Conservation (phyloP, 2,113 vertebrate species). For the Dipodomys ordii region DNA sequence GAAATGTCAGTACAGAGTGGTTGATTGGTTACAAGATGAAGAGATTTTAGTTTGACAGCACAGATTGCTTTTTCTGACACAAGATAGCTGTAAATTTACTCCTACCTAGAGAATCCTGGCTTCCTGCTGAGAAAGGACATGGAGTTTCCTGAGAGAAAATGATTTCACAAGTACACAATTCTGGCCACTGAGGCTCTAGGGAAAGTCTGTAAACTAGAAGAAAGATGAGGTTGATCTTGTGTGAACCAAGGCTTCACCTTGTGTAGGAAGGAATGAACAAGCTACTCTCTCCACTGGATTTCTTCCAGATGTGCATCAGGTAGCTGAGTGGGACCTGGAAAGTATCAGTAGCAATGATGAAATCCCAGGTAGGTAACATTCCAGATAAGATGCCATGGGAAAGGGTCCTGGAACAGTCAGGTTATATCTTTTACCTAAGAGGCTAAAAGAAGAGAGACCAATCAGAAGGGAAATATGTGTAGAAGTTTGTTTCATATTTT, state of each 20-base stretch:
- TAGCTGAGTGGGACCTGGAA: no score
- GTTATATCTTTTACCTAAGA: no score
- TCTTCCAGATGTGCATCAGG: background rate
- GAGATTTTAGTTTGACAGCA: no score
- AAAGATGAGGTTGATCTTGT: background rate
- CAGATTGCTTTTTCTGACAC: no score
- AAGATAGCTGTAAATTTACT: no score
- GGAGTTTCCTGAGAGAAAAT: background rate
- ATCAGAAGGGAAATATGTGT: no score
- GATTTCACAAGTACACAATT: background rate
- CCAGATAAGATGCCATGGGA: accelerated
- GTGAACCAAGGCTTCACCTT: background rate
- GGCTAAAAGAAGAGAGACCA: background rate
- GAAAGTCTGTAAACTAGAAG: background rate
- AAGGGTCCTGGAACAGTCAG: no score
- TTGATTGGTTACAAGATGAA: no score
- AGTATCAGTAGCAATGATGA: background rate
- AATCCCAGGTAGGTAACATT: background rate
- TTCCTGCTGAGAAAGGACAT: background rate
- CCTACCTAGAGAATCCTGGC: background rate
- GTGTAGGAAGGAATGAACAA: background rate
- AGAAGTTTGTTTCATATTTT: background rate
- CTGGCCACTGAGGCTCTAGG: background rate
- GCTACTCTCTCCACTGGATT: background rate
- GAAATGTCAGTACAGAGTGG: no score